Conservation (phyloP, 2,113 vertebrate genomes). For the Triplophysa rosa region DNA sequence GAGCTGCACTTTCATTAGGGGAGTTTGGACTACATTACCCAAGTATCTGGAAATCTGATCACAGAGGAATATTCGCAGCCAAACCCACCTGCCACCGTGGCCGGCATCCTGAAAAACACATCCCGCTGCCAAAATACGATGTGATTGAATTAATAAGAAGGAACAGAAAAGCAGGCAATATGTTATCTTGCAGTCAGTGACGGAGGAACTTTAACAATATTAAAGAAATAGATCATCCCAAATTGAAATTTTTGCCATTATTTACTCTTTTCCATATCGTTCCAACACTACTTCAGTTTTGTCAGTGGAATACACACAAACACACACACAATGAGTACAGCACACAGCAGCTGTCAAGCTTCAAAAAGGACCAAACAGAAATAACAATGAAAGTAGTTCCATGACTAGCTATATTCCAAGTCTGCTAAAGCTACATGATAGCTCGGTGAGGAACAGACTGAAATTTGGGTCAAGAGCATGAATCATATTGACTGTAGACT, state of each 20-base stretch:
- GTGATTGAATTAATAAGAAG: slow-evolving; percentile 61
- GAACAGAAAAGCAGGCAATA: slow-evolving; percentile 47
- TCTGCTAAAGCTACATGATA: neutral
- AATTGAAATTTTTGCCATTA: slow-evolving; percentile 47
- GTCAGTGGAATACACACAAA: neutral
- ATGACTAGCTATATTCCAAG: slow-evolving; percentile 1
- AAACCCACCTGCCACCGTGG: slow-evolving; percentile 51
- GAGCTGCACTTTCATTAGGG: slow-evolving; percentile 54
- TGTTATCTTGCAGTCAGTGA: slow-evolving; percentile 61
- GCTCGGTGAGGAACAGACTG: too few species aligned
- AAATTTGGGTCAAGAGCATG: too few species aligned
- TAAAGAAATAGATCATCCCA: slow-evolving; percentile 50
- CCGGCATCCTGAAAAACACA: slow-evolving; percentile 46
- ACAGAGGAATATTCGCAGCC: slow-evolving; percentile 40
- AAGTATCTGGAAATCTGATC: slow-evolving; percentile 71
- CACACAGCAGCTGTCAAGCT: neutral
- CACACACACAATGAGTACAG: too few species aligned
- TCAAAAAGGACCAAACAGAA: neutral
- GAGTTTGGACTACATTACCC: slow-evolving; percentile 64
- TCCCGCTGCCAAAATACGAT: slow-evolving; percentile 58
- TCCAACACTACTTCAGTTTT: neutral
- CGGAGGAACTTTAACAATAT: slow-evolving; percentile 48
- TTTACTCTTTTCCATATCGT: neutral
- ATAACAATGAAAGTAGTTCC: neutral
- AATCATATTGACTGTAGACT: too few species aligned